Base-by-base conservation (phyloP, 2,888 invertebrate species). In the Liopterus haemorrhoidalis region DNA sequence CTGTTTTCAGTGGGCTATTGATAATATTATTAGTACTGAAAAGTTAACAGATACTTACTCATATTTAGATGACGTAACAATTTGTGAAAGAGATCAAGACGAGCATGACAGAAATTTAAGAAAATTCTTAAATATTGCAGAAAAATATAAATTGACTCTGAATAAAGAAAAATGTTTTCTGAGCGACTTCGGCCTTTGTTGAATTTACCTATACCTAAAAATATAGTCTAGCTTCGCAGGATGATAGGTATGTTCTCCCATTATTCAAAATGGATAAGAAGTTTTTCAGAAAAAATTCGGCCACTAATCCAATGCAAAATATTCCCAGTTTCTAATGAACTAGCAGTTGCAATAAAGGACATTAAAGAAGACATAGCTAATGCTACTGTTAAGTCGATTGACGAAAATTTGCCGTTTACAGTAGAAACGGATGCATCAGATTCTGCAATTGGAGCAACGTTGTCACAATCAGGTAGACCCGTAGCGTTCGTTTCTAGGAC, bases 91-190 rank as follows among this genome's bases (percentile, higher is more conserved):
- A 19, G 38, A 30, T 20, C 22, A 50, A 41, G 24, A 42, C 5
- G 48, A 47, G 27, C 49, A 50, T 25, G 45, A 50, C 30, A 18
- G 20, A 22, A 50, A 47, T 27, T 22, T 51, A 14, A 35, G 15
- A 5, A 8, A 21, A 11, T 35, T 35, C 6, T 9, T 35, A 9
- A 1, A 35, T 14, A 21, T 15, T 35, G 21, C 1, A 8, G 12
- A 35, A 1, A 35, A 20, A 21, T 35, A 20, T 35, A 5, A 14
- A n/a, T 18, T 35, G 5, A 35, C 21, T 4, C 18, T 19, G 21
- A 35, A 35, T 3, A 11, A 35, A 35, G 11, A 35, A 20, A 35
- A 35, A 35, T 35, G 35, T 35, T 20, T 11, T 5, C 9, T 24
- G 21, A 8, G 24, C 5, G 22, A 22, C 8, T 35, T 8, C 8